Percentiles rank a stretch among this genome's conserved stretches.
phyloP scores from a whole-genome alignment of 2,797 vertebrate species.

The Hippoglossus hippoglossus region DNA sequence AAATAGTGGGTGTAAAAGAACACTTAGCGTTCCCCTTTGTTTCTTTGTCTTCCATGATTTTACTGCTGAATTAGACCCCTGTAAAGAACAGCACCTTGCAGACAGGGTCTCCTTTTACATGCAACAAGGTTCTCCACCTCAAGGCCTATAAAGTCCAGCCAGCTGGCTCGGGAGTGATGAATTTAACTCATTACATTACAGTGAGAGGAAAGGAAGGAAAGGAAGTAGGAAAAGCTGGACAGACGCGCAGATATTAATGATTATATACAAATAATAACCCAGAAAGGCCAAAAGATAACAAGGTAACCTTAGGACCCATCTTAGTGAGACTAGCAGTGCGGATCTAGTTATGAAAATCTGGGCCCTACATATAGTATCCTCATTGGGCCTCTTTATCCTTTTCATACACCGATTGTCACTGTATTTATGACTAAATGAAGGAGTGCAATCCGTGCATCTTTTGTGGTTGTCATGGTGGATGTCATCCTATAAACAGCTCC shows the following conservation, averaged over 20 bases:
- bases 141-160: slow-evolving; percentile 74
- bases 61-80: slow-evolving; percentile 78
- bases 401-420: too few species aligned
- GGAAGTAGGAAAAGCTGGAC: slow-evolving; percentile 22
- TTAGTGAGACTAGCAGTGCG: too few species aligned
- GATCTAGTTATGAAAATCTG: too few species aligned
- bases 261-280: neutral
- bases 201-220: slow-evolving; percentile 14
- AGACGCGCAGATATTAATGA: slow-evolving; percentile 5
- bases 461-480: too few species aligned
- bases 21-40: slow-evolving; percentile 55
- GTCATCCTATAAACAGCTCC: too few species aligned
- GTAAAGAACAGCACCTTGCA: slow-evolving; percentile 77
- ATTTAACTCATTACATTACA: slow-evolving; percentile 66
- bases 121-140: slow-evolving; percentile 65
- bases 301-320: too few species aligned
- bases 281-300: too few species aligned
- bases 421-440: too few species aligned
- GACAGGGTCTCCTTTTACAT: slow-evolving; percentile 69
- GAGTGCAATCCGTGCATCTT: too few species aligned
- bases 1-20: slow-evolving; percentile 59
- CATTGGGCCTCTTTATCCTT: too few species aligned
- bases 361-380: too few species aligned
- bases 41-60: slow-evolving; percentile 52
- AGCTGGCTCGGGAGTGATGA: slow-evolving; percentile 67